phyloP scores from a whole-genome alignment of 2,797 vertebrate species.

The Melanotaenia pygmaea region DNA sequence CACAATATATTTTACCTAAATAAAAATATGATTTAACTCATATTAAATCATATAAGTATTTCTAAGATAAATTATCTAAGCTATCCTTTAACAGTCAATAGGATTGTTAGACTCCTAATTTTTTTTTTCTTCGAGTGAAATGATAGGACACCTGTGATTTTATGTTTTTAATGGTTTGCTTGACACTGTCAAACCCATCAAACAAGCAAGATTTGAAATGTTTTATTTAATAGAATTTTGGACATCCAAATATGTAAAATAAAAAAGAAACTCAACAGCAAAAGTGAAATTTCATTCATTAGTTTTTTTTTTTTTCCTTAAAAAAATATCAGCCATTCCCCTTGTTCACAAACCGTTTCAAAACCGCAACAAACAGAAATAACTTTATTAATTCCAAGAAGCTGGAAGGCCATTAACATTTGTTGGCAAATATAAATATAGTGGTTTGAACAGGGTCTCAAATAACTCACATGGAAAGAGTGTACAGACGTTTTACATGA shows the following conservation, averaged over 20 bases:
- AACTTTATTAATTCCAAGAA: constrained; percentile 70
- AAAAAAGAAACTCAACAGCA: constrained; percentile 79
- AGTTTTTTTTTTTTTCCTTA: constrained; percentile 75
- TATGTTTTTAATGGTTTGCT: constrained; percentile 70
- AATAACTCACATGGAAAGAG: constrained; percentile 82
- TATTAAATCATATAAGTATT: neutral
- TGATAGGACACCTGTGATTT: constrained; percentile 47
- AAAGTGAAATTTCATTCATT: constrained; percentile 75
- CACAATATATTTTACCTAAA: neutral
- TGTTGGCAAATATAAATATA: constrained; percentile 90
- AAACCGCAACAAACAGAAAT: constrained; percentile 78
- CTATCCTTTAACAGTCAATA: neutral
- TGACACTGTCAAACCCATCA: constrained; percentile 68
- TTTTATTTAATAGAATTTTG: constrained; percentile 83
- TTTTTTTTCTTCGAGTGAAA: constrained; percentile 1
- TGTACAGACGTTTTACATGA: constrained; percentile 76
- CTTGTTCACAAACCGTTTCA: constrained; percentile 82
- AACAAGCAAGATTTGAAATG: constrained; percentile 80
- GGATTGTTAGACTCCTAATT: neutral
- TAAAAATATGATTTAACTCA: too few species aligned
- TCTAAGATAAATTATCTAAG: neutral
- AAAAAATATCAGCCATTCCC: constrained; percentile 85
- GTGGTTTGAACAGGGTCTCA: constrained; percentile 86
- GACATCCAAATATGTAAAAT: constrained; percentile 85
- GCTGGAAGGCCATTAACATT: constrained; percentile 83